Evolutionary conservation across 2,113 vertebrate genomes (phyloP).

Genomic region (Morone saxatilis): DNA sequence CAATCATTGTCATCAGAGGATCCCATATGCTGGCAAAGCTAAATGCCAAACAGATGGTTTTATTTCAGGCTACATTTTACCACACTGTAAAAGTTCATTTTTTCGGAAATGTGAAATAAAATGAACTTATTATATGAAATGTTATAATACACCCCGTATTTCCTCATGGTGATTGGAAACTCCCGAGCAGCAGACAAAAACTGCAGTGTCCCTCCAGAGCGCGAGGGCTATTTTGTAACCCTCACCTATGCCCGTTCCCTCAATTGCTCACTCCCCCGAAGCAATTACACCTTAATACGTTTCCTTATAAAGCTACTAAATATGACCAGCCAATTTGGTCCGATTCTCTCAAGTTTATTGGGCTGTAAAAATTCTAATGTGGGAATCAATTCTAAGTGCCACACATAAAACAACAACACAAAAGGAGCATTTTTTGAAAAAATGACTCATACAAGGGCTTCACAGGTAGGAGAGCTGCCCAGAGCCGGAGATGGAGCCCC

Average conservation of each 20-base stretch:
- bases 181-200: conserved; percentile 68
- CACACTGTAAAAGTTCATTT: conserved; percentile 79
- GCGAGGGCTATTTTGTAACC: conserved; percentile 55
- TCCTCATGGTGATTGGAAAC: conserved; percentile 74
- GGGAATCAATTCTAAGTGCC: conserved; percentile 80
- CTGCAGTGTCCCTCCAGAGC: conserved; percentile 67
- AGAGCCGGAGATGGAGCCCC: conserved; percentile 68
- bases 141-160: conserved; percentile 74
- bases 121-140: conserved; percentile 77
- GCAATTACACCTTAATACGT: conserved; percentile 81
- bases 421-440: conserved; percentile 67
- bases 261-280: conserved; percentile 56
- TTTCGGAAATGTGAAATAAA: conserved; percentile 84
- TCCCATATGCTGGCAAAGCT: conserved; percentile 71
- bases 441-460: conserved; percentile 67
- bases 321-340: conserved; percentile 79
- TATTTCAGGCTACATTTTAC: conserved; percentile 79
- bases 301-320: conserved; percentile 84
- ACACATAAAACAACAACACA: conserved; percentile 79
- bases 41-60: conserved; percentile 85
- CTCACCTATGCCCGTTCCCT: conserved; percentile 72
- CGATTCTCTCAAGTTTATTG: conserved; percentile 83
- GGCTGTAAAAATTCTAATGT: conserved; percentile 79
- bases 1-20: conserved; percentile 78
- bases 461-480: conserved; percentile 76